phyloP scores from a whole-genome alignment of 1,140 invertebrate genomes.

The Paraescarpia echinospica region DNA sequence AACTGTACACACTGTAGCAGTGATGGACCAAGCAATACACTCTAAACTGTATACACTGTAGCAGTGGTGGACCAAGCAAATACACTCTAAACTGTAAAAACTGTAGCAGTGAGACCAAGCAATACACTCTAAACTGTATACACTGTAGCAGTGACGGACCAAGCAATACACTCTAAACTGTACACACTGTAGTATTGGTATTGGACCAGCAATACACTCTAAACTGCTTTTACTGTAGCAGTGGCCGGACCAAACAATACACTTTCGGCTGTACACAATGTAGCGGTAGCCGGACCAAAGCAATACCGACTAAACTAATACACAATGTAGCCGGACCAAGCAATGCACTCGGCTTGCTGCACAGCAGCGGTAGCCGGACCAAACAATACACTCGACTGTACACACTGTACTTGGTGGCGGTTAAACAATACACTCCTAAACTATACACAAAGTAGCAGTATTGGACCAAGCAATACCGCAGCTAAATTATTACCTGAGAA shows the following conservation, averaged over 20 bases:
- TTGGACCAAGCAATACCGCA: background rate
- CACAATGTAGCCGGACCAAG: background rate
- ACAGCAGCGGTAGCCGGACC: background rate
- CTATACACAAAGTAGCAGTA: background rate
- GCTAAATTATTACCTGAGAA: no score
- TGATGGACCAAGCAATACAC: no score
- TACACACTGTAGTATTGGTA: background rate
- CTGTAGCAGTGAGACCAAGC: background rate
- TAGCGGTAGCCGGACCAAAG: background rate
- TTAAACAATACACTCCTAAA: no score
- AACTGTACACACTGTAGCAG: background rate
- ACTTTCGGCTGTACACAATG: background rate
- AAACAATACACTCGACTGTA: background rate
- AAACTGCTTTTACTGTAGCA: background rate
- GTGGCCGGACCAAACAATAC: background rate
- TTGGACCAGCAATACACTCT: background rate
- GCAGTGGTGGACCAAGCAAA: background rate
- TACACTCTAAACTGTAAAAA: background rate
- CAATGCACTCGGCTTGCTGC: background rate
- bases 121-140: background rate
- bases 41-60: background rate
- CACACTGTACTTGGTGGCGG: background rate
- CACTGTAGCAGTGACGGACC: background rate
- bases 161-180: background rate
- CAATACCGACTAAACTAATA: background rate